Evolutionary conservation across 2,113 vertebrate species (phyloP).

Genomic region (Chloropsis hardwickii): DNA sequence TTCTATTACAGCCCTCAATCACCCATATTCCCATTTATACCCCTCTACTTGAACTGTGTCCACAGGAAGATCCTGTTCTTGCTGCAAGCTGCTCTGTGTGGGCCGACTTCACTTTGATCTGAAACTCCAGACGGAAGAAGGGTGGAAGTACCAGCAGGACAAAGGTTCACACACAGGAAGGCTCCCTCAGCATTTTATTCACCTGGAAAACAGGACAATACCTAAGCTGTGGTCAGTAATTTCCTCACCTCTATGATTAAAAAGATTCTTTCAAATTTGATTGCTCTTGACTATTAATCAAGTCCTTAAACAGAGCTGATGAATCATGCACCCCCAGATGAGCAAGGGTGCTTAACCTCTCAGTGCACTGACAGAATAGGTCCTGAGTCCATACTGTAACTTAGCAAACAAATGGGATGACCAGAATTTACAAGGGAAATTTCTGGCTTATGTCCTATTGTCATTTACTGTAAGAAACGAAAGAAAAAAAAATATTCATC

Average conservation of each 20-base stretch:
- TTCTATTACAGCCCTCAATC: not conserved
- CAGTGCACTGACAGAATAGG: not conserved
- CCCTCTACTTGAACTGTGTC: not conserved
- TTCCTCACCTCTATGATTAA: not conserved
- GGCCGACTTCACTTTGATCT: not conserved
- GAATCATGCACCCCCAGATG: not conserved
- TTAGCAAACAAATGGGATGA: slow-evolving; percentile 26
- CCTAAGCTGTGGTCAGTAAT: not conserved
- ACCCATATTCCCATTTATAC: not conserved
- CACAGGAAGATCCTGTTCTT: not conserved
- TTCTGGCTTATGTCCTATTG: slow-evolving; percentile 49
- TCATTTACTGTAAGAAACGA: slow-evolving; percentile 68
- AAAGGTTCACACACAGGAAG: not conserved
- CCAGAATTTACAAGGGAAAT: slow-evolving; percentile 59
- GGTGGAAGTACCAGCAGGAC: not conserved
- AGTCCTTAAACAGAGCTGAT: not conserved
- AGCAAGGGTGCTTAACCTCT: not conserved
- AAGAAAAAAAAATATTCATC: slow-evolving; percentile 54
- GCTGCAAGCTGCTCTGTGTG: not conserved
- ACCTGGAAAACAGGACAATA: not conserved
- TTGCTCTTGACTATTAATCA: not conserved
- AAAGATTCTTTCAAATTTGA: not conserved
- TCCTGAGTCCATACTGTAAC: slow-evolving; percentile 18
- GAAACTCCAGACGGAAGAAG: not conserved
- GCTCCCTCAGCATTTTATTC: not conserved